phyloP scores from a whole-genome alignment of 2,797 vertebrate genomes.

The Scarus forsteni region DNA sequence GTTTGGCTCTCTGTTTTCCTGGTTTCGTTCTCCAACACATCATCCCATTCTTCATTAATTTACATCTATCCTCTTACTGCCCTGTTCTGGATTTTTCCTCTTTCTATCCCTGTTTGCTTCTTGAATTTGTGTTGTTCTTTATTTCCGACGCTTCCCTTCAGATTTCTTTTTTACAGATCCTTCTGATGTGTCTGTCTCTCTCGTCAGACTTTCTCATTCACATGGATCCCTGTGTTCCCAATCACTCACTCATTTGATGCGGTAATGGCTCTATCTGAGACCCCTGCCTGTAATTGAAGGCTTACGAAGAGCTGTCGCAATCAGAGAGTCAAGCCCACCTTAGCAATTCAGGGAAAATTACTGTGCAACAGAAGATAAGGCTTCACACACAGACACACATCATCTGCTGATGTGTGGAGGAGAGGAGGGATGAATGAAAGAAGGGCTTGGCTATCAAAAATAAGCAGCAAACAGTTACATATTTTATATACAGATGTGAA shows the following conservation, averaged over 20 bases:
- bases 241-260: slow-evolving; percentile 26
- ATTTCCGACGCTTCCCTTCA: background rate
- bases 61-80: slow-evolving; percentile 12
- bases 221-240: slow-evolving; percentile 4
- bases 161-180: background rate
- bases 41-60: slow-evolving; percentile 47
- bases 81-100: background rate
- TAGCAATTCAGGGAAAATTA: slow-evolving; percentile 48
- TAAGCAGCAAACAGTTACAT: background rate
- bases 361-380: slow-evolving; percentile 23
- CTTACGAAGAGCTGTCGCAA: slow-evolving; percentile 36
- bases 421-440: background rate
- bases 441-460: background rate
- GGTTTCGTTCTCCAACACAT: slow-evolving; percentile 10
- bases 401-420: background rate
- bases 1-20: slow-evolving; percentile 22
- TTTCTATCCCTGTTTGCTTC: slow-evolving; percentile 8
- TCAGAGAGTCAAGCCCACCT: slow-evolving; percentile 36
- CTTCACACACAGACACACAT: slow-evolving; percentile 19
- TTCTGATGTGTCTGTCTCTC: background rate
- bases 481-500: too few species aligned
- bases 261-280: slow-evolving; percentile 42
- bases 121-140: background rate
- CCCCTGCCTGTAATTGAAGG: slow-evolving; percentile 40
- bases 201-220: background rate